A percentile compares a stretch with the other conserved stretches of the same genome.
Evolutionary conservation across 2,888 invertebrate genomes (phyloP).

Genomic region (Exephanes ischioxanthus): DNA sequence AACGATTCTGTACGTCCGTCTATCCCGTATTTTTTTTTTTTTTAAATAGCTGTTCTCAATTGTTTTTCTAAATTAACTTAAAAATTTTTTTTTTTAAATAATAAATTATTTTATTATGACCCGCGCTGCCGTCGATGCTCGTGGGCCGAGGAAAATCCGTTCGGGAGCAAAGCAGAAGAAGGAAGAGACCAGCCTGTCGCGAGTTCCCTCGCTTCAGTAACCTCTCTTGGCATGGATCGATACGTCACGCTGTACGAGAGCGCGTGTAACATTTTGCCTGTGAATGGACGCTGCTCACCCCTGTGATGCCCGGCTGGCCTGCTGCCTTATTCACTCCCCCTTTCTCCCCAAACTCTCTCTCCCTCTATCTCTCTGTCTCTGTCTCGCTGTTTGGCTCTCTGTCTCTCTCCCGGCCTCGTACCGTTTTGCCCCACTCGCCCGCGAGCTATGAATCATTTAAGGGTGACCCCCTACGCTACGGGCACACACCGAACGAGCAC

Average conservation of each 20-base stretch:
- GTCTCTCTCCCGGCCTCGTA: background rate
- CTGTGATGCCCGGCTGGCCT: slow-evolving; percentile 50
- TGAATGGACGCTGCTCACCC: slow-evolving; percentile 73
- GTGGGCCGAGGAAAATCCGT: slow-evolving; percentile 38
- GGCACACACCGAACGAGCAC: slow-evolving; percentile 35
- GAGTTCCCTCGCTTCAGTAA: slow-evolving; percentile 29
- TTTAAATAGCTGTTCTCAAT: too few species aligned
- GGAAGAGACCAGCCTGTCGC: slow-evolving; percentile 19
- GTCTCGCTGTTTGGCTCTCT: background rate
- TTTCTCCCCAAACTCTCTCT: slow-evolving; percentile 8
- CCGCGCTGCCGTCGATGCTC: background rate
- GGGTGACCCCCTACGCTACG: slow-evolving; percentile 70
- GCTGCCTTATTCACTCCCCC: slow-evolving; percentile 32
- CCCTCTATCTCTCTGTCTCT: background rate
- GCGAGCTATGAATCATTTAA: slow-evolving; percentile 77
- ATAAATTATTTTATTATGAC: too few species aligned
- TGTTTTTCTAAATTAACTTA: too few species aligned
- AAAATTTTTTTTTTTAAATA: too few species aligned
- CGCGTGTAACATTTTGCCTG: slow-evolving; percentile 70
- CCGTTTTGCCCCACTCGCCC: slow-evolving; percentile 33
- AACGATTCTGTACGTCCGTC: too few species aligned
- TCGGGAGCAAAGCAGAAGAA: slow-evolving; percentile 30
- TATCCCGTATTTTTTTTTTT: too few species aligned
- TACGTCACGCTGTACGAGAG: slow-evolving; percentile 70
- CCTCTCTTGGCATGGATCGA: slow-evolving; percentile 72